A percentile compares a stretch with the other conserved stretches of the same genome.
phyloP scores from a whole-genome alignment of 2,113 vertebrate species.

The Tenebrosternarchus preto region DNA sequence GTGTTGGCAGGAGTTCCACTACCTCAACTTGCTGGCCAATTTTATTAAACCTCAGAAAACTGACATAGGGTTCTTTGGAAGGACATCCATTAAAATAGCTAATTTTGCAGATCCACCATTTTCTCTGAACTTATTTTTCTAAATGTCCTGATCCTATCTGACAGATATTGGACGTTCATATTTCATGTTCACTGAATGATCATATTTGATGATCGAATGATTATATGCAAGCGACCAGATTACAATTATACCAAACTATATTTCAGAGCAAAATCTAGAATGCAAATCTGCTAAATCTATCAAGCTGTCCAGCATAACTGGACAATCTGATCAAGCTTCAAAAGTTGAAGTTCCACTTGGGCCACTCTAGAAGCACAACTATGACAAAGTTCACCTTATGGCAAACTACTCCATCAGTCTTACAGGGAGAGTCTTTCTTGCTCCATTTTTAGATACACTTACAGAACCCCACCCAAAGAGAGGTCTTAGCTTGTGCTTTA shows the following conservation, averaged over 20 bases:
- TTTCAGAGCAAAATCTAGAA: not conserved
- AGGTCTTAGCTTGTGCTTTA: not conserved
- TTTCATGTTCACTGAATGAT: not conserved
- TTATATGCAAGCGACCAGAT: too few species aligned
- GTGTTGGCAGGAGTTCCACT: too few species aligned
- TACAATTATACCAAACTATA: not conserved
- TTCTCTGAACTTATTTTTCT: too few species aligned
- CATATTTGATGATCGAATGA: not conserved
- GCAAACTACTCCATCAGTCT: too few species aligned
- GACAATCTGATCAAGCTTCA: too few species aligned
- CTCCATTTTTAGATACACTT: not conserved
- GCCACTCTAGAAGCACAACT: constrained; percentile 9
- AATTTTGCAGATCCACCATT: too few species aligned
- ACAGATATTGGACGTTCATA: not conserved
- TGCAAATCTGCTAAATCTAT: constrained; percentile 19
- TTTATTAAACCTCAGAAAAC: too few species aligned
- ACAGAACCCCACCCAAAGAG: not conserved
- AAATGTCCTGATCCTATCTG: not conserved
- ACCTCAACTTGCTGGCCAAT: too few species aligned
- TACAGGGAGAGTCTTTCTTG: not conserved
- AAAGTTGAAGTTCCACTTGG: not conserved
- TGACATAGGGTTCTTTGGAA: too few species aligned
- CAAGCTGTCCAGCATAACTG: not conserved
- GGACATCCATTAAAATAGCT: too few species aligned
- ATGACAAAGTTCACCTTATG: not conserved